Conservation (phyloP, 1,140 invertebrate species). For the Anastrepha ludens region DNA sequence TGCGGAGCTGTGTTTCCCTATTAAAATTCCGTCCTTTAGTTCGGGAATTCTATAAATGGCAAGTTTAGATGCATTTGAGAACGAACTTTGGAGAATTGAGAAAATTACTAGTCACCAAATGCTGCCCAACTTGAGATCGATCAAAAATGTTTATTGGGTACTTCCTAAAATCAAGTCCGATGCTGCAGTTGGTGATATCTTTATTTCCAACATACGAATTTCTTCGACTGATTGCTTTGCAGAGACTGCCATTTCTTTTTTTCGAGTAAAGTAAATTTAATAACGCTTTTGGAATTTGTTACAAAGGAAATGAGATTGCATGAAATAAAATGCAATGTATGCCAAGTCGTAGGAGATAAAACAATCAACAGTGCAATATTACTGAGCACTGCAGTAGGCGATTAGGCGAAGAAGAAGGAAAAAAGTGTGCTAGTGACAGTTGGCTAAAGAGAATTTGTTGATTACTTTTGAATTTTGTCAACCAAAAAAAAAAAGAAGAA, state of each 20-base stretch:
- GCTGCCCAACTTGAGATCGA: no score
- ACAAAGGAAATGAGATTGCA: slow-evolving; percentile 40
- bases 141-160: no score
- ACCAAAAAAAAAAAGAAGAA: not conserved
- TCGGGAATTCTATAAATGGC: no score
- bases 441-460: not conserved
- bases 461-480: not conserved
- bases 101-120: no score
- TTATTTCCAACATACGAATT: slow-evolving; percentile 17
- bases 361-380: not conserved
- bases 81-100: no score
- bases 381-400: not conserved
- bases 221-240: slow-evolving; percentile 31
- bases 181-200: not conserved
- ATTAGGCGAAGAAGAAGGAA: not conserved
- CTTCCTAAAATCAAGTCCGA: not conserved
- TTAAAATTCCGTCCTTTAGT: no score
- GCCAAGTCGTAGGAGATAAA: slow-evolving; percentile 12
- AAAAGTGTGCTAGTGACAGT: not conserved
- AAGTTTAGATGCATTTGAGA: no score
- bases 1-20: no score
- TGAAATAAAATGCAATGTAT: slow-evolving; percentile 13
- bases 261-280: slow-evolving; percentile 28
- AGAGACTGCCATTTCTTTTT: not conserved
- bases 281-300: slow-evolving; percentile 22